Evolutionary conservation across 1,140 invertebrate genomes (phyloP).

Genomic region (Plectrocnemia conspersa): DNA sequence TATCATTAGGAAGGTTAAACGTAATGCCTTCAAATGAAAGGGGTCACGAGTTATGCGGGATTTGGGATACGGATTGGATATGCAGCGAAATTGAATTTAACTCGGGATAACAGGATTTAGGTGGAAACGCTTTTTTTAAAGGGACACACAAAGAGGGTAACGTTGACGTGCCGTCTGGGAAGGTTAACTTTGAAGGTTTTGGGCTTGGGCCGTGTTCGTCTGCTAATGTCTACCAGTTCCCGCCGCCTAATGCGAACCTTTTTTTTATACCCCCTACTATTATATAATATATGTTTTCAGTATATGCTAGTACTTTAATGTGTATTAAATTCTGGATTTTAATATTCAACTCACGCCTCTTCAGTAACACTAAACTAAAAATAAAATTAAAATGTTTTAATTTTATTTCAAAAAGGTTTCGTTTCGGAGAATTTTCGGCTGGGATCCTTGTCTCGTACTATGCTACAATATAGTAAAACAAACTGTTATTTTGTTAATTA

Average conservation of each 20-base stretch:
- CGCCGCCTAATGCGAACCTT: conserved; percentile 24
- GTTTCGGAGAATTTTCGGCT: too few species aligned
- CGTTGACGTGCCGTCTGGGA: conserved; percentile 12
- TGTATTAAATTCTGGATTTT: too few species aligned
- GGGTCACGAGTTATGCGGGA: conserved; percentile 29
- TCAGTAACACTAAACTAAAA: too few species aligned
- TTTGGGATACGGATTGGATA: conserved; percentile 27
- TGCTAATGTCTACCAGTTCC: conserved; percentile 16
- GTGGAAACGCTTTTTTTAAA: conserved; percentile 18
- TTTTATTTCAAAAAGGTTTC: too few species aligned
- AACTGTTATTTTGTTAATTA: too few species aligned
- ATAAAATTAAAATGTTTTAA: too few species aligned
- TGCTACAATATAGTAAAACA: too few species aligned
- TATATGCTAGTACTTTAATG: too few species aligned
- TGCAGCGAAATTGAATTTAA: conserved; percentile 32
- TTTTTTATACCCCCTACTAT: conserved; percentile 25
- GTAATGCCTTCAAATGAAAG: conserved; percentile 23
- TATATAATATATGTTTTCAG: too few species aligned
- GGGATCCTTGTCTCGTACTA: too few species aligned
- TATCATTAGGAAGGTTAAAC: conserved; percentile 28
- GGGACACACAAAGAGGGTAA: too few species aligned
- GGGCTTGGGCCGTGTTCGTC: conserved; percentile 17
- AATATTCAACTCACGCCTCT: too few species aligned
- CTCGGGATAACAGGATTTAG: conserved; percentile 22
- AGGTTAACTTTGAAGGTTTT: conserved; percentile 5